Percentiles rank a stretch among this genome's conserved stretches.
phyloP scores from a whole-genome alignment of 2,113 vertebrate species.

The Lethenteron camtschaticum region DNA sequence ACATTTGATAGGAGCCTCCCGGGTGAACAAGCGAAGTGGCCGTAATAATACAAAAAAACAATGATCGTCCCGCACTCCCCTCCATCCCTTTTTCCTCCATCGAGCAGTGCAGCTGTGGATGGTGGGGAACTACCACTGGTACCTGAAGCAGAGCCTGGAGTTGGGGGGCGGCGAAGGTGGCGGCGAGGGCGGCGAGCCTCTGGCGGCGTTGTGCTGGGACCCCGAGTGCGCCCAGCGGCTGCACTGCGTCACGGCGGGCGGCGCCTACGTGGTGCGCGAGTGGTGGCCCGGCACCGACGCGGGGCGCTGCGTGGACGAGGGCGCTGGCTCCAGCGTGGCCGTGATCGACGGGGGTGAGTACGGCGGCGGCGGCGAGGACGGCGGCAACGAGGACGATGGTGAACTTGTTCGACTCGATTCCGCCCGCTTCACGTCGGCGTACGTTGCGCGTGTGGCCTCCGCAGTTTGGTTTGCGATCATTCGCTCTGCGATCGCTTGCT shows the following conservation, averaged over 20 bases:
- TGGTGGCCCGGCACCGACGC: slow-evolving; percentile 62
- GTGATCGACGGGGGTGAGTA: slow-evolving; percentile 66
- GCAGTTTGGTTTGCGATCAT: too few species aligned
- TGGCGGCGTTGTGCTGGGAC: slow-evolving; percentile 60
- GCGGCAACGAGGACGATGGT: too few species aligned
- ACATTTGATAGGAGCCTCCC: neutral
- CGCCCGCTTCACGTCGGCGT: too few species aligned
- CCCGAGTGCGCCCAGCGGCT: slow-evolving; percentile 31
- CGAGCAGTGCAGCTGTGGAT: slow-evolving; percentile 71
- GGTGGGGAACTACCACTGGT: slow-evolving; percentile 84
- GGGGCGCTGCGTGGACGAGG: slow-evolving; percentile 23
- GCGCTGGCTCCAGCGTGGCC: slow-evolving; percentile 45
- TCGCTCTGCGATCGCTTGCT: too few species aligned
- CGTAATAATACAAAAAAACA: too few species aligned
- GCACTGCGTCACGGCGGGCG: slow-evolving; percentile 36
- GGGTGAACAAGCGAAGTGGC: too few species aligned
- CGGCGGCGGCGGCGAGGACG: too few species aligned
- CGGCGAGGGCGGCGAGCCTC: slow-evolving; percentile 18
- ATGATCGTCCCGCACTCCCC: too few species aligned
- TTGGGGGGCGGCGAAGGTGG: slow-evolving; percentile 25
- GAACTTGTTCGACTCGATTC: too few species aligned
- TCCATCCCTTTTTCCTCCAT: slow-evolving; percentile 3
- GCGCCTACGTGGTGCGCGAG: slow-evolving; percentile 45
- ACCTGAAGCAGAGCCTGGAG: slow-evolving; percentile 63
- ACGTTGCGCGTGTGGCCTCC: too few species aligned